These are phyloP conservation scores for Cyanoramphus novaezelandiae DNA, from an alignment of 2,113 vertebrate species.

Conservation along the genomic window DNA sequence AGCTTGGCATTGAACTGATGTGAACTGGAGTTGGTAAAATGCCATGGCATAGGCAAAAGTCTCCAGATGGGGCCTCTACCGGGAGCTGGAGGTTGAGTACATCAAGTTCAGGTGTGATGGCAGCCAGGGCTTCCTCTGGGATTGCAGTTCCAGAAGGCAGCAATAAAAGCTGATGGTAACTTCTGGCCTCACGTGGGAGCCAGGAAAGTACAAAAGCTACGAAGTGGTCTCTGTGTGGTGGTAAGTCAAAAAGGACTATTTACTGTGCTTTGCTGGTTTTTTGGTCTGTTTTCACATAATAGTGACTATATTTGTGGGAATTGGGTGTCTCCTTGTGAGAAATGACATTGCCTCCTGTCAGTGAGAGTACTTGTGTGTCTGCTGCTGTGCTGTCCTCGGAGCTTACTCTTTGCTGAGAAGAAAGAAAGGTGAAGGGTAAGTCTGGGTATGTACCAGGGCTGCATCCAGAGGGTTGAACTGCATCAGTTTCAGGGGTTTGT, in stretches of 20 bases:
- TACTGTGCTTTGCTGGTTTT: neutral
- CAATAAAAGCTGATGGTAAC: neutral
- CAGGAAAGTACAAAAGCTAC: neutral
- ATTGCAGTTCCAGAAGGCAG: too few species aligned
- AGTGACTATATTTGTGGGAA: neutral
- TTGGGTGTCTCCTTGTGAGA: neutral
- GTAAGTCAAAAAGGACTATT: neutral
- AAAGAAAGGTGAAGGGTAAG: neutral
- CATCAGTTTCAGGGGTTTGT: neutral
- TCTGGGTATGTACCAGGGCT: neutral
- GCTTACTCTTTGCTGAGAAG: neutral
- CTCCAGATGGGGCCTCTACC: neutral
- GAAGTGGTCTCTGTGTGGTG: fast-evolving
- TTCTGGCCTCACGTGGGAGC: neutral
- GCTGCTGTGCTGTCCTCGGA: neutral
- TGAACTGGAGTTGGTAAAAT: neutral
- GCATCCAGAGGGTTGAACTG: neutral
- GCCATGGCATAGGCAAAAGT: neutral
- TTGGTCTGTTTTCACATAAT: neutral
- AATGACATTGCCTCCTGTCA: neutral
- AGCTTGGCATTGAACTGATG: neutral
- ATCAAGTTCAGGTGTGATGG: neutral
- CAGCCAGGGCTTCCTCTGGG: neutral
- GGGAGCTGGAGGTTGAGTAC: neutral
- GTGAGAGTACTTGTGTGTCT: too few species aligned